A percentile compares a stretch with the other conserved stretches of the same genome.
Evolutionary conservation across 92 coral and sea anemone genomes (phyloP).

Genomic region (Porites rus): DNA sequence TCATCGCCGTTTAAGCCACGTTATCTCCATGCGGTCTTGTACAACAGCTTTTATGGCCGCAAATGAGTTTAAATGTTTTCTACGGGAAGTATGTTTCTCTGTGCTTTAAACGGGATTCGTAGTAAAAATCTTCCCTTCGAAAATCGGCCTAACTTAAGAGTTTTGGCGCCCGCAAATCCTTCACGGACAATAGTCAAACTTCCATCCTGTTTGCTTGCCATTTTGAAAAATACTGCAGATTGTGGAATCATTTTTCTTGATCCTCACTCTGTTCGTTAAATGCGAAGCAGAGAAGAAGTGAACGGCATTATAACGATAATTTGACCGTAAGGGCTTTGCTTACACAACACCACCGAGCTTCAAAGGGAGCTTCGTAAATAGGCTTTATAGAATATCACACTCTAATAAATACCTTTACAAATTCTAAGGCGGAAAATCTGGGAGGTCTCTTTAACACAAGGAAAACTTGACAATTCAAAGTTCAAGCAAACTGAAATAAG

Average conservation of each 20-base stretch:
- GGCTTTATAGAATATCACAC: conserved; percentile 26
- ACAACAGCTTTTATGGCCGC: conserved; percentile 13
- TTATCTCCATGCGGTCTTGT: conserved; percentile 3
- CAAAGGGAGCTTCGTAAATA: not conserved
- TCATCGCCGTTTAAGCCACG: conserved; percentile 4
- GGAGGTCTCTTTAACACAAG: conserved; percentile 31
- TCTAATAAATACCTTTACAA: conserved; percentile 12
- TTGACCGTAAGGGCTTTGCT: not conserved
- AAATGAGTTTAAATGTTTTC: conserved; percentile 13
- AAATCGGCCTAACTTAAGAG: conserved; percentile 52
- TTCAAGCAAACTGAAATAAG: not conserved
- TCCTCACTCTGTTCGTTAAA: not conserved
- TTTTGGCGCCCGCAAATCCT: conserved; percentile 50
- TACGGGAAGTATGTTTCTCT: conserved; percentile 16
- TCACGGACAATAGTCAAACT: not conserved
- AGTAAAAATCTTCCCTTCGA: conserved; percentile 1
- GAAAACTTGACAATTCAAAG: conserved; percentile 2
- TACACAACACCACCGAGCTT: not conserved
- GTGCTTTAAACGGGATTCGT: not conserved
- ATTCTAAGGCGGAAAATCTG: conserved; percentile 41
- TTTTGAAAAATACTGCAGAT: not conserved
- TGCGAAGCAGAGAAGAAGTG: conserved; percentile 21
- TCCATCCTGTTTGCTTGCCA: not conserved
- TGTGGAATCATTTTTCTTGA: not conserved
- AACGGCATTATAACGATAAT: no score